phyloP scores from a whole-genome alignment of 2,113 vertebrate genomes.

The Theristicus caerulescens region DNA sequence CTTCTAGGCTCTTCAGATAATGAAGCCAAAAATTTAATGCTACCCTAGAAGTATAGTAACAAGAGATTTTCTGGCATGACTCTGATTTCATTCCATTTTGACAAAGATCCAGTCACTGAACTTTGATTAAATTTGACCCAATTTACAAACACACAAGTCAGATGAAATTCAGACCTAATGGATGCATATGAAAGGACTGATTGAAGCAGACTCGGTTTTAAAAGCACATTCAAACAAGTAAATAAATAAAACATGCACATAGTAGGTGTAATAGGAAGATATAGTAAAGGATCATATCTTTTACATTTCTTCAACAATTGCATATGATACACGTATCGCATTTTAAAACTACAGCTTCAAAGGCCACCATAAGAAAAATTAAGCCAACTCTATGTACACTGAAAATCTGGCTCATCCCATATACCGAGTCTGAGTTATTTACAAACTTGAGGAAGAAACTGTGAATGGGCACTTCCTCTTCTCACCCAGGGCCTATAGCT shows the following conservation, averaged over 20 bases:
- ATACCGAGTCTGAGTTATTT: constrained; percentile 59
- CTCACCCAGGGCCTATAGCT: constrained; percentile 66
- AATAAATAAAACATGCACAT: background rate
- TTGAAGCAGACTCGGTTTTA: background rate
- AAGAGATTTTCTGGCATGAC: background rate
- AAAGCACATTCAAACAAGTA: background rate
- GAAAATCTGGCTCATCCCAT: constrained; percentile 16
- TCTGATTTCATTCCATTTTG: background rate
- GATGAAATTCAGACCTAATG: background rate
- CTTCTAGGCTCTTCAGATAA: background rate
- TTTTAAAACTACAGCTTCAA: constrained; percentile 15
- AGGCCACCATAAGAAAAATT: constrained; percentile 27
- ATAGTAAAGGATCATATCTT: background rate
- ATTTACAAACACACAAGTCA: background rate
- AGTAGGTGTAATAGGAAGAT: background rate
- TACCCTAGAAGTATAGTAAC: background rate
- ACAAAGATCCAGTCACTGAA: background rate
- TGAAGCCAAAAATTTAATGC: background rate
- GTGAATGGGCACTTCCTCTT: constrained; percentile 71
- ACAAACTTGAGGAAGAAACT: constrained; percentile 69
- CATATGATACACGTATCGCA: background rate
- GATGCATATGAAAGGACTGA: background rate
- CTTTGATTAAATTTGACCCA: background rate
- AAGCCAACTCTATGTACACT: background rate
- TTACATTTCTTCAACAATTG: background rate